Percentiles rank a stretch among this genome's conserved stretches.
phyloP scores from a whole-genome alignment of 2,113 vertebrate species.

The Polypterus senegalus region DNA sequence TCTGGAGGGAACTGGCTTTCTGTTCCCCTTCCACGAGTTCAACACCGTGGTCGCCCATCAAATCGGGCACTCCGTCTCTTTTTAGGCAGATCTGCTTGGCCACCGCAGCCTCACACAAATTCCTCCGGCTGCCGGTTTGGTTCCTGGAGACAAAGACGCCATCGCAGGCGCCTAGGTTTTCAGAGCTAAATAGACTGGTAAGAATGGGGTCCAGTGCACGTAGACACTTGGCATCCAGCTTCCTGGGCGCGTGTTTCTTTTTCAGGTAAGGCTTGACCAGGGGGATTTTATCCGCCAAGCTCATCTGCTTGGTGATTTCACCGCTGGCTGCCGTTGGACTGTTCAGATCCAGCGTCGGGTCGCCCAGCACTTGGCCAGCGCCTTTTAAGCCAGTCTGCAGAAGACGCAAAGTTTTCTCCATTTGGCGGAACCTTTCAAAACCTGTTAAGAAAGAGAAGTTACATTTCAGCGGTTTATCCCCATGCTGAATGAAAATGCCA shows the following conservation, averaged over 20 bases:
- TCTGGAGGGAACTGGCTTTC: slow-evolving; percentile 29
- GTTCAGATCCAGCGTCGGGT: slow-evolving; percentile 46
- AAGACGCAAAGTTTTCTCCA: slow-evolving; percentile 49
- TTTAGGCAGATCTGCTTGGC: slow-evolving; percentile 70
- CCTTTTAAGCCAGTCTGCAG: slow-evolving; percentile 53
- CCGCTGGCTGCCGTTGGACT: slow-evolving; percentile 34
- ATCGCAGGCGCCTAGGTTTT: slow-evolving; percentile 55
- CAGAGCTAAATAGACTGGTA: slow-evolving; percentile 68
- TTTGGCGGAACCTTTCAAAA: slow-evolving; percentile 13
- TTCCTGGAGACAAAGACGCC: slow-evolving; percentile 73
- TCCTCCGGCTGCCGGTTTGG: slow-evolving; percentile 43
- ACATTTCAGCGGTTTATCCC: neutral
- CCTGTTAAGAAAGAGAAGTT: neutral
- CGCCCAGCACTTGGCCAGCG: slow-evolving; percentile 37
- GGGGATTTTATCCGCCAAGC: slow-evolving; percentile 72
- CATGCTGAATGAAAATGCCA: too few relatives aligned
- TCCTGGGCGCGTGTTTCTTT: slow-evolving; percentile 78
- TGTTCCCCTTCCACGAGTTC: slow-evolving; percentile 36
- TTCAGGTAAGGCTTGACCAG: slow-evolving; percentile 90
- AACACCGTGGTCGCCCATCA: slow-evolving; percentile 35
- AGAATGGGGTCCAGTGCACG: slow-evolving; percentile 76
- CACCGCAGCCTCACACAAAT: slow-evolving; percentile 65
- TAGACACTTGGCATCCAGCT: slow-evolving; percentile 70
- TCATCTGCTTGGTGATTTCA: slow-evolving; percentile 58
- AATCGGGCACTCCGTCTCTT: slow-evolving; percentile 26